Conservation (phyloP, 1,140 invertebrate genomes). For the Carcinoscorpius rotundicauda region DNA sequence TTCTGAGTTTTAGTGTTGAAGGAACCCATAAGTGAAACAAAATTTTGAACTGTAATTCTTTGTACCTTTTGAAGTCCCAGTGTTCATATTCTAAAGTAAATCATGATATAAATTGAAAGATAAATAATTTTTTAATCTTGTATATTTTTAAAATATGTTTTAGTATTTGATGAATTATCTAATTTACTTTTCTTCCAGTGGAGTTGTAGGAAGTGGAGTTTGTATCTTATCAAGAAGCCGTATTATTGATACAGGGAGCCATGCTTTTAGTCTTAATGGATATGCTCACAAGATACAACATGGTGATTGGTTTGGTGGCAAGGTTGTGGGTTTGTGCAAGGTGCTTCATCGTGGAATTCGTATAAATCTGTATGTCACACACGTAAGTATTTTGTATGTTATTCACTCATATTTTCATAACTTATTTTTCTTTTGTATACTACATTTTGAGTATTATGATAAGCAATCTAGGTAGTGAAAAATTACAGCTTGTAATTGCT, state of each 20-base stretch:
- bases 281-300: slow-evolving; percentile 93
- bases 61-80: no score
- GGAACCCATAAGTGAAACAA: no score
- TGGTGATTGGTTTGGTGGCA: slow-evolving; percentile 97
- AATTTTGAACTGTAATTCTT: no score
- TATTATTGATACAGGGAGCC: slow-evolving; percentile 80
- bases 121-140: background rate
- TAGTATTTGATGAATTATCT: slow-evolving; percentile 2
- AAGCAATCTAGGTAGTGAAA: no score
- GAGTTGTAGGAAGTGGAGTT: slow-evolving; percentile 78
- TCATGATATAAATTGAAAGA: slow-evolving; percentile 1
- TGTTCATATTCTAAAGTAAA: no score
- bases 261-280: slow-evolving; percentile 89
- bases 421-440: no score
- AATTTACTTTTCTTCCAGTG: slow-evolving; percentile 45
- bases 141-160: slow-evolving; percentile 5
- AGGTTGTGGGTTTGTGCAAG: slow-evolving; percentile 71
- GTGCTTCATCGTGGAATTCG: slow-evolving; percentile 51
- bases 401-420: no score
- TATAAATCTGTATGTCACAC: slow-evolving; percentile 78
- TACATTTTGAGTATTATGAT: no score
- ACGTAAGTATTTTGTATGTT: slow-evolving; percentile 49
- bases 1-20: no score
- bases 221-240: slow-evolving; percentile 77
- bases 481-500: no score